These are phyloP conservation scores for Rhinichthys osculus DNA, from an alignment of 2,797 vertebrate species.

Conservation along the genomic window DNA sequence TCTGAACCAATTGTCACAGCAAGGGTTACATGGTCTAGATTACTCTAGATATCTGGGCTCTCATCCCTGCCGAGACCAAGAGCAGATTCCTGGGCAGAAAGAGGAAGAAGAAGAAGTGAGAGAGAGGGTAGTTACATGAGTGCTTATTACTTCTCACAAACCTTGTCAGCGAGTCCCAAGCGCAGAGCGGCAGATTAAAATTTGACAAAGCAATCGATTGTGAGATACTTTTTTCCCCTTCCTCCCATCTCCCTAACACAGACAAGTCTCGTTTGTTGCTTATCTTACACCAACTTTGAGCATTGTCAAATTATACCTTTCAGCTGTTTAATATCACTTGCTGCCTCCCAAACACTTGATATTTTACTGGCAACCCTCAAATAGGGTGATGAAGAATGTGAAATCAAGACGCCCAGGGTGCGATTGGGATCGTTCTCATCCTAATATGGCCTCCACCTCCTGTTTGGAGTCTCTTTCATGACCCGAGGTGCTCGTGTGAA, in stretches of 20 bases:
- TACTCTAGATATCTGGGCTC: slow-evolving; percentile 36
- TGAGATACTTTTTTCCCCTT: slow-evolving; percentile 66
- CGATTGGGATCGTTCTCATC: slow-evolving; percentile 69
- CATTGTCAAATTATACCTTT: slow-evolving; percentile 94
- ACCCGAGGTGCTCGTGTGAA: slow-evolving; percentile 86
- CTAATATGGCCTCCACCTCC: slow-evolving; percentile 67
- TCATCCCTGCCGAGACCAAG: slow-evolving; percentile 83
- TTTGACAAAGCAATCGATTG: slow-evolving; percentile 89
- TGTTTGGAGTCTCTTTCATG: slow-evolving; percentile 56
- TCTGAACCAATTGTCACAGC: slow-evolving; percentile 46
- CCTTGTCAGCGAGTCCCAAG: slow-evolving; percentile 82
- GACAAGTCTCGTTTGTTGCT: slow-evolving; percentile 92
- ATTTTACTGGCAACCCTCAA: slow-evolving; percentile 62
- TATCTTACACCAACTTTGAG: slow-evolving; percentile 90
- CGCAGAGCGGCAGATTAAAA: slow-evolving; percentile 88
- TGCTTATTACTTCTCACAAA: slow-evolving; percentile 83
- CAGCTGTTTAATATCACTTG: slow-evolving; percentile 91
- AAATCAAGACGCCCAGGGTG: slow-evolving; percentile 63
- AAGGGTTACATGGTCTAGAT: slow-evolving; percentile 16
- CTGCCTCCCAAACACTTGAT: slow-evolving; percentile 80
- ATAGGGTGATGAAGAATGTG: slow-evolving; percentile 43
- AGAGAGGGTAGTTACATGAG: slow-evolving; percentile 58
- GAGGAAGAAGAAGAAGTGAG: slow-evolving; percentile 8
- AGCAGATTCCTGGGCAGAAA: slow-evolving; percentile 77
- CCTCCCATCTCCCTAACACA: slow-evolving; percentile 81